These are phyloP conservation scores for Drosophila differens DNA, from an alignment of 2,888 invertebrate species.

Conservation along the genomic window DNA sequence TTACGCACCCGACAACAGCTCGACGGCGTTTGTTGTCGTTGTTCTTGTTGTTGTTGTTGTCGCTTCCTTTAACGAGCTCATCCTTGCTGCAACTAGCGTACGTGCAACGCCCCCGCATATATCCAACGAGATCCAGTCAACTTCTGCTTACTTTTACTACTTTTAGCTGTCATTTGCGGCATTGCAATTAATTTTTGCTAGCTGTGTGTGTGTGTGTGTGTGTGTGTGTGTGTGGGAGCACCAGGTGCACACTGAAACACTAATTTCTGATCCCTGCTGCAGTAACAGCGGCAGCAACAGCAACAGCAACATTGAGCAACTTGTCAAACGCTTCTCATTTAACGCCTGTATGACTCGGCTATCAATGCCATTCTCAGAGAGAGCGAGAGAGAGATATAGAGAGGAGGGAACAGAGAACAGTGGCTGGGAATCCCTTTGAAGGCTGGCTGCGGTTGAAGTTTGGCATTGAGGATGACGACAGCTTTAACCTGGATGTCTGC, in stretches of 20 bases:
- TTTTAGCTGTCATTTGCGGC: conserved; percentile 80
- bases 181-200: conserved; percentile 79
- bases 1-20: conserved; percentile 43
- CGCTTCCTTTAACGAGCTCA: conserved; percentile 79
- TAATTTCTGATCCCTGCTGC: conserved; percentile 70
- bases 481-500: conserved; percentile 38
- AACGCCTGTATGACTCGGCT: conserved; percentile 67
- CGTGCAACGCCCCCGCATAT: conserved; percentile 55
- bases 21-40: conserved; percentile 4
- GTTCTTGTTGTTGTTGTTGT: conserved; percentile 40
- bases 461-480: conserved; percentile 23
- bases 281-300: conserved; percentile 20
- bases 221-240: conserved; percentile 8
- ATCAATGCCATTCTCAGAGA: conserved; percentile 20
- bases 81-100: conserved; percentile 74
- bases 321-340: conserved; percentile 75
- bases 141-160: conserved; percentile 73
- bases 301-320: conserved; percentile 8
- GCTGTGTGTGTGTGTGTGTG: conserved; percentile 19
- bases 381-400: neutral
- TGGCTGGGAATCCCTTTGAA: neutral
- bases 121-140: conserved; percentile 7
- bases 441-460: neutral
- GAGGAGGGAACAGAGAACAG: neutral
- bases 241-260: conserved; percentile 62